phyloP scores from a whole-genome alignment of 2,797 vertebrate species.

The Gymnothorax javanicus region DNA sequence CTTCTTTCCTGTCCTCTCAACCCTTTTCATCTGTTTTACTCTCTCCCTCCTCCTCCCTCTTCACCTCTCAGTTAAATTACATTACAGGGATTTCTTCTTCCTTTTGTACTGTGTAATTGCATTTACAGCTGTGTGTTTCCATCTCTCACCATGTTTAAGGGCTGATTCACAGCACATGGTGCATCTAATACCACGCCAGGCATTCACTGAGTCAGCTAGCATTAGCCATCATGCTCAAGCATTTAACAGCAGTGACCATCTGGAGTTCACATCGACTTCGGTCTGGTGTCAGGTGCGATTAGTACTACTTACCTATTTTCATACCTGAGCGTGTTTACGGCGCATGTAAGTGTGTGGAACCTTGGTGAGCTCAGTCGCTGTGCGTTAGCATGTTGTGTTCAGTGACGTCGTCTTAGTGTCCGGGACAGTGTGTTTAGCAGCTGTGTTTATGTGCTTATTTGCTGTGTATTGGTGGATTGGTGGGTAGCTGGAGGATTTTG shows the following conservation, averaged over 20 bases:
- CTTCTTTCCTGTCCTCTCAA: slow-evolving; percentile 24
- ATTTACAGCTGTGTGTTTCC: background rate
- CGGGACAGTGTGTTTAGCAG: too few species aligned
- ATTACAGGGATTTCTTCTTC: background rate
- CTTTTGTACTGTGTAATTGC: background rate
- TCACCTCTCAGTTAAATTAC: background rate
- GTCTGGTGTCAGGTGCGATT: background rate
- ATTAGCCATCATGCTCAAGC: background rate
- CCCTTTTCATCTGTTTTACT: slow-evolving; percentile 40
- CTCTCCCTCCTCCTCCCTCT: slow-evolving; percentile 22
- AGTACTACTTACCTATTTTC: background rate
- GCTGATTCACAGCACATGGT: background rate
- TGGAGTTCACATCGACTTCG: background rate
- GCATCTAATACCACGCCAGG: background rate
- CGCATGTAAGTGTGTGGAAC: too few species aligned
- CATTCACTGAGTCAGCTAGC: background rate
- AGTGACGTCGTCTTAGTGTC: too few species aligned
- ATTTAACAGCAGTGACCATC: background rate
- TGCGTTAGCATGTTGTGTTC: too few species aligned
- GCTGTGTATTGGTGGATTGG: too few species aligned
- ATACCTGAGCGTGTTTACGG: too few species aligned
- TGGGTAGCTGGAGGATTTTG: too few species aligned
- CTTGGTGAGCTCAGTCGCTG: too few species aligned
- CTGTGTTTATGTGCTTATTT: too few species aligned
- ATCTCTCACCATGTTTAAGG: background rate